Percentiles rank a stretch among this genome's conserved stretches.
Conservation (phyloP, 2,797 vertebrate genomes). For the Bovichtus variegatus region DNA sequence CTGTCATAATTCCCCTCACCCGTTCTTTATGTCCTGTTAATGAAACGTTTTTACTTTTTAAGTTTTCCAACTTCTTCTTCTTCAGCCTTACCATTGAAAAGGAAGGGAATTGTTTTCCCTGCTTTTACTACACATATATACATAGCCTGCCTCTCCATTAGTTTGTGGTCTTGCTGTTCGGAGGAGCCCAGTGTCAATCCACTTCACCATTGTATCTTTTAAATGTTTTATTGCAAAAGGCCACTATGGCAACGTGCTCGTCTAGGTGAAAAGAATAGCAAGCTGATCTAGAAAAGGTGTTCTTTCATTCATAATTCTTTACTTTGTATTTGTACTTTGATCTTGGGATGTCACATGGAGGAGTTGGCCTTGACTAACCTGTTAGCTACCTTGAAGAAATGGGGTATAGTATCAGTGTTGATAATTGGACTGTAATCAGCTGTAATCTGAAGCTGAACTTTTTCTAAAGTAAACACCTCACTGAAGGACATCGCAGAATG, state of each 20-base stretch:
- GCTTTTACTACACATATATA: background rate
- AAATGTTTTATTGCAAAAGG: background rate
- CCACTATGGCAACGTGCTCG: background rate
- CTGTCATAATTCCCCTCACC: background rate
- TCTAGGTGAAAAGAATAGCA: background rate
- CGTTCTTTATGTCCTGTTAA: background rate
- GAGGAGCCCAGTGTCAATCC: background rate
- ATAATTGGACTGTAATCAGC: constrained; percentile 35
- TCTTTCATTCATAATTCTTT: constrained; percentile 6
- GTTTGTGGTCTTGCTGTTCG: constrained; percentile 21
- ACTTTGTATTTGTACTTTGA: constrained; percentile 3
- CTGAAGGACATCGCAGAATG: constrained; percentile 11
- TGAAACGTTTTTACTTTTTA: background rate
- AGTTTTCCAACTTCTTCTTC: constrained; percentile 15
- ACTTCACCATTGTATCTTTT: background rate
- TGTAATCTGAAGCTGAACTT: constrained; percentile 39
- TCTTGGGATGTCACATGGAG: background rate
- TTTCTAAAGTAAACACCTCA: constrained; percentile 23
- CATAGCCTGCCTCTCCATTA: constrained; percentile 6
- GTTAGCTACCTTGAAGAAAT: constrained; percentile 9
- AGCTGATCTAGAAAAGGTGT: background rate
- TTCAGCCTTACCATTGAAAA: background rate
- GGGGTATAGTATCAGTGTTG: constrained; percentile 1
- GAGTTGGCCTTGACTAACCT: constrained; percentile 18
- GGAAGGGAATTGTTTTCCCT: background rate